Conservation (phyloP, 1,140 invertebrate species). For the Scaptomyza graminum region DNA sequence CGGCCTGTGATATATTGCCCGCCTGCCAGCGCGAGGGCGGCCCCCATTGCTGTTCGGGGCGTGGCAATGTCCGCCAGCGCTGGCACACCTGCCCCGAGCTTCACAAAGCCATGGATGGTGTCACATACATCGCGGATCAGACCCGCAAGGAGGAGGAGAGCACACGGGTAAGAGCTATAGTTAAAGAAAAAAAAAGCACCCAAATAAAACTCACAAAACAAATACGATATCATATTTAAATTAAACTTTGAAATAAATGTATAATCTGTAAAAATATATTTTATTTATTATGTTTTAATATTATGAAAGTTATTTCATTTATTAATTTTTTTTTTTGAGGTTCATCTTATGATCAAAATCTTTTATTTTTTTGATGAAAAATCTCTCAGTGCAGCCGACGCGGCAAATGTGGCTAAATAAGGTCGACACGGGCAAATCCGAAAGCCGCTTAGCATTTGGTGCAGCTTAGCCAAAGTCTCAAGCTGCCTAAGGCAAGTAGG, state of each 20-base stretch:
- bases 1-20: slow-evolving; percentile 74
- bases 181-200: slow-evolving; percentile 3
- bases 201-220: too few relatives aligned
- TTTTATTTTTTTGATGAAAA: too few relatives aligned
- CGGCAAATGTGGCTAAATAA: slow-evolving; percentile 35
- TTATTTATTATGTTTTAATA: too few relatives aligned
- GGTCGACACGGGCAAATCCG: slow-evolving; percentile 21
- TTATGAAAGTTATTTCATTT: too few relatives aligned
- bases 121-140: slow-evolving; percentile 96
- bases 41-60: slow-evolving; percentile 71
- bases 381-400: background rate
- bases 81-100: slow-evolving; percentile 96
- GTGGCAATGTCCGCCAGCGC: slow-evolving; percentile 86
- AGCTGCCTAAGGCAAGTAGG: background rate
- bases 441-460: slow-evolving; percentile 49
- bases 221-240: too few relatives aligned
- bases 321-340: too few relatives aligned
- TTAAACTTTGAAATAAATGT: too few relatives aligned
- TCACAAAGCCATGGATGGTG: slow-evolving; percentile 95
- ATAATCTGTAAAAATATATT: too few relatives aligned
- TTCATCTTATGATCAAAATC: too few relatives aligned
- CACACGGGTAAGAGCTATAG: slow-evolving; percentile 88
- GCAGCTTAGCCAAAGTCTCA: slow-evolving; percentile 37
- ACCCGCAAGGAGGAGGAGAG: slow-evolving; percentile 96
- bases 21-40: slow-evolving; percentile 79